Base-by-base conservation (phyloP, 2,888 invertebrate species). In the Abrostola triplasia region DNA sequence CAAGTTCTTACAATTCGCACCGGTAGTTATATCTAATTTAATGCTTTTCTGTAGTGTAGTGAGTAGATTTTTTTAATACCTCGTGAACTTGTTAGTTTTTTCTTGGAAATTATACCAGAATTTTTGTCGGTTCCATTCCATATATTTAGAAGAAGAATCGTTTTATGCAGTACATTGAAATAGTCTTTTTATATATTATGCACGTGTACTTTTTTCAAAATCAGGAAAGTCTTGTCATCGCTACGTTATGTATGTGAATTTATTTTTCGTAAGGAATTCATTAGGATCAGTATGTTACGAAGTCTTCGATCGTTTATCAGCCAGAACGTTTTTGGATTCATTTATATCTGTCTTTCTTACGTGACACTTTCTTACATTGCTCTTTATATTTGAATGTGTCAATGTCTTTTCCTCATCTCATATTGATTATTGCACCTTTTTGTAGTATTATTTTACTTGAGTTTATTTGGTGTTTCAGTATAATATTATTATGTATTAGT, bases 261-360 rank as follows among this genome's bases (percentile, higher is more conserved):
- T 36, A 42, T 38, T 36, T 8, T 53, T 76, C n/a, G 40, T 37
- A 51, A 58, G 48, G 35, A 56, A 59, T 67, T 69, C 64, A 71
- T 76, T 61, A 59, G 37, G 40, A 56, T 56, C 58, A 54, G 48
- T 56, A 64, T 64, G 61, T 61, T 51, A 41, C 53, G 62, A 54
- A 52, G 56, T 53, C 52, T 66, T 62, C 68, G 72, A 73, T 83
- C 77, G 71, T 77, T 81, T 77, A 80, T 75, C 80, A 77, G 60
- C 60, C 57, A 56, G 59, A 67, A 73, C 70, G 73, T 67, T 74
- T 78, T 73, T 67, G 60, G 74, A 79, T 69, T 75, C 76, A 82
- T 82, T 82, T 82, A 70, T 82, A 80, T 73, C 82, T 72, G 83
- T 81, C 82, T 55, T 36, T 61, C 63, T 65, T 67, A 58, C 58